Percentiles rank a stretch among this genome's conserved stretches.
phyloP scores from a whole-genome alignment of 2,888 invertebrate genomes.

The Pristionchus japonicus region DNA sequence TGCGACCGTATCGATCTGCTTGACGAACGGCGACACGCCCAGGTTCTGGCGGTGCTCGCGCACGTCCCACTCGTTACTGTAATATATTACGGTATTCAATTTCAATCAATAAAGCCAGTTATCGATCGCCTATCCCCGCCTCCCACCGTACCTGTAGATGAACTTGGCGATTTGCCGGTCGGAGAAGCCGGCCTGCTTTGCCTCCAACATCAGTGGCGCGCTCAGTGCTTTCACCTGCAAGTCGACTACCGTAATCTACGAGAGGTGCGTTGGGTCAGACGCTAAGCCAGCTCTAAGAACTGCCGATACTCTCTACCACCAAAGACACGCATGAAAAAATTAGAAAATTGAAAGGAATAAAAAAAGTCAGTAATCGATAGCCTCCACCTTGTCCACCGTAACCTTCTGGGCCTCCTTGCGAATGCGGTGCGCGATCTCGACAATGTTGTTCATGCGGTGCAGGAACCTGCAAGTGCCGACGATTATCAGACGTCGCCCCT shows the following conservation, averaged over 20 bases:
- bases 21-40: conserved; percentile 87
- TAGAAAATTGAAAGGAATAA: background rate
- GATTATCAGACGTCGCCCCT: background rate
- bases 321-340: background rate
- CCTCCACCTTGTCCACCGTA: conserved; percentile 43
- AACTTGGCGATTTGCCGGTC: conserved; percentile 92
- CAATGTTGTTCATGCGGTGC: conserved; percentile 92
- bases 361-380: background rate
- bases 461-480: conserved; percentile 81
- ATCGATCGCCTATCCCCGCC: background rate
- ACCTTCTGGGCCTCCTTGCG: conserved; percentile 54
- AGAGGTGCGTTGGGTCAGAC: background rate
- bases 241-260: background rate
- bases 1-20: conserved; percentile 98
- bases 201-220: conserved; percentile 81
- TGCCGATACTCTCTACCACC: background rate
- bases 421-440: conserved; percentile 78
- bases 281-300: no score
- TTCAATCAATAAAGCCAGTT: background rate
- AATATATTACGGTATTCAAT: conserved; percentile 22
- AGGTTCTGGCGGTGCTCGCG: conserved; percentile 71
- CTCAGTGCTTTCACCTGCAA: conserved; percentile 55
- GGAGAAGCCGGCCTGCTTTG: conserved; percentile 95
- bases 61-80: conserved; percentile 76
- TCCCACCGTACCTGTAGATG: conserved; percentile 74